Evolutionary conservation across 35 echinoderm and acorn worm genomes (phyloP).

Genomic region (Ophioderma brevispina): DNA sequence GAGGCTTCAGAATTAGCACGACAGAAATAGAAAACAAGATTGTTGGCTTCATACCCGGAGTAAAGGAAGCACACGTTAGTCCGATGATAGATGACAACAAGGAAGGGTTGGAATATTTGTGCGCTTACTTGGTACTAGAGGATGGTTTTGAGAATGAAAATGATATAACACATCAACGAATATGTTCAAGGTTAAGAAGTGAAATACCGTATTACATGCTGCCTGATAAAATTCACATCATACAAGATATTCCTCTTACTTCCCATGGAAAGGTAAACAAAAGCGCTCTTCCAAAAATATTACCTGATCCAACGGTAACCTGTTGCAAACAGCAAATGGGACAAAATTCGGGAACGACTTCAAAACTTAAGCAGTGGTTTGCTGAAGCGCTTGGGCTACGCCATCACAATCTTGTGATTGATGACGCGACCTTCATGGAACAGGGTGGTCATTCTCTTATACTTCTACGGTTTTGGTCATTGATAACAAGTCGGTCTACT

Average conservation of each 20-base stretch:
- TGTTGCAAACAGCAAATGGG: neutral
- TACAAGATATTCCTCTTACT: neutral
- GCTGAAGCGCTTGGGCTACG: neutral
- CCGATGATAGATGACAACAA: neutral
- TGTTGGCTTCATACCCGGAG: neutral
- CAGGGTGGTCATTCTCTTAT: conserved; percentile 21
- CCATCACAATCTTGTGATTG: neutral
- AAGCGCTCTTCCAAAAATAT: neutral
- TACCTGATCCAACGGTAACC: neutral
- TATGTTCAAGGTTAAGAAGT: neutral
- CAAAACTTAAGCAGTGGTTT: neutral
- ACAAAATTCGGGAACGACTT: neutral
- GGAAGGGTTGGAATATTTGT: neutral
- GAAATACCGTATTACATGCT: conserved; percentile 17
- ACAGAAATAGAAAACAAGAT: conserved; percentile 22
- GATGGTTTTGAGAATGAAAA: neutral
- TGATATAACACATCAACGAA: neutral
- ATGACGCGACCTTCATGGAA: neutral
- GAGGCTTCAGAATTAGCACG: neutral
- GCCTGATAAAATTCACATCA: conserved; percentile 18
- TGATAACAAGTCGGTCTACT: neutral
- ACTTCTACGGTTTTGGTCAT: conserved; percentile 7
- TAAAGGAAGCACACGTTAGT: neutral
- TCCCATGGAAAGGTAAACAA: conserved; percentile 9
- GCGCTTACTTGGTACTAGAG: conserved; percentile 1